Percentiles rank a stretch among this genome's conserved stretches.
Conservation (phyloP, 2,797 vertebrate genomes). For the Florisuga fusca region DNA sequence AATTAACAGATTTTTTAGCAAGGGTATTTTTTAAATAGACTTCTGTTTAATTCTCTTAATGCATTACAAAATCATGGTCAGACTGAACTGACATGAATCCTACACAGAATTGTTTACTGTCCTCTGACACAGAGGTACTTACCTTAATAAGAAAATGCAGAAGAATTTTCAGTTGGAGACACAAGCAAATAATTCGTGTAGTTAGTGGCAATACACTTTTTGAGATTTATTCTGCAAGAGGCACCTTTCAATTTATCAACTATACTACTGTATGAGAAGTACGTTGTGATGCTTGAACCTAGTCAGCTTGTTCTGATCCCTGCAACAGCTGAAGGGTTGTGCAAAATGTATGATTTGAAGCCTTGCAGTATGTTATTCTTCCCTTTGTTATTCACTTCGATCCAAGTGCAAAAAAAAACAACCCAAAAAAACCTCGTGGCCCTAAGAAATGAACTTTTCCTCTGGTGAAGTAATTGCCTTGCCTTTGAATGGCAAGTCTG, state of each 20-base stretch:
- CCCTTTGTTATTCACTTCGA: not conserved
- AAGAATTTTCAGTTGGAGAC: not conserved
- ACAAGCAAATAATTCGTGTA: not conserved
- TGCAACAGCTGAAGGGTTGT: not conserved
- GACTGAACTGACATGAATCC: not conserved
- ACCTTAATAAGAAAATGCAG: not conserved
- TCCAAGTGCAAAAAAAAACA: not conserved
- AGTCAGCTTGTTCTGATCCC: not conserved
- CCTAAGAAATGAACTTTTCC: not conserved
- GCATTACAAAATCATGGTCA: not conserved
- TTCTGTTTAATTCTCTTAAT: not conserved
- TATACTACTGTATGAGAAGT: not conserved
- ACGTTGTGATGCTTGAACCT: slow-evolving; percentile 6
- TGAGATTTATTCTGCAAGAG: not conserved
- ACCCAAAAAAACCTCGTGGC: not conserved
- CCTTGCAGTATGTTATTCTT: not conserved
- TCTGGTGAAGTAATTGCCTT: not conserved
- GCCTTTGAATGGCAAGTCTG: not conserved
- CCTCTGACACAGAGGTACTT: not conserved
- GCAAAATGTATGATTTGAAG: not conserved
- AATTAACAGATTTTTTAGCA: not conserved
- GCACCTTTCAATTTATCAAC: not conserved
- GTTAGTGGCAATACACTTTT: not conserved
- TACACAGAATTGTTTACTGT: not conserved
- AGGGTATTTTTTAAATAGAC: not conserved